Base-by-base conservation (phyloP, 1,140 invertebrate genomes). In the Aphelenchoides avenae region DNA sequence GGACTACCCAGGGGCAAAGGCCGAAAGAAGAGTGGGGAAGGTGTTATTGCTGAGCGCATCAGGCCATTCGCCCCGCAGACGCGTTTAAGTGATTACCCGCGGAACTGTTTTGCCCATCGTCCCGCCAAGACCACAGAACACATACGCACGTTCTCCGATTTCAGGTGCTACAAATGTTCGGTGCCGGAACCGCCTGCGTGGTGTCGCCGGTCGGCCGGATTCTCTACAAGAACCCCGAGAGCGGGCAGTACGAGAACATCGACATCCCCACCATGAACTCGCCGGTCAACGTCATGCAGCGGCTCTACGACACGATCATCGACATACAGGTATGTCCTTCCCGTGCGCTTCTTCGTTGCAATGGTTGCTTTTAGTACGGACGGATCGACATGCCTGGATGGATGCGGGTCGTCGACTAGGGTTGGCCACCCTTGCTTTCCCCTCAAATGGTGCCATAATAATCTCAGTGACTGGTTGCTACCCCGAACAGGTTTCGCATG, bases 201-300 rank as follows among this genome's bases (percentile, higher is more conserved):
- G 68, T 77, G 22, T 76, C 70, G 18, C 73, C 73, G 18, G 75
- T 75, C 4, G 75, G 71, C 2, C 42, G 65, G 31, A 77, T 75
- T 48, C 37, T 75, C 24, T 73, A 76, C 55, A 53, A 61, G 29
- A 72, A 72, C 52, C 40, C 30, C 20, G 31, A 42, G 9, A 69
- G 57, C 5, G 57, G 55, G 13, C 44, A 53, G 24, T 61, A 73
- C 42, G 71, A 77, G 30, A 61, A 74, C 26, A 43, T 71, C 18
- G 27, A 52, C 4, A 77, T 75, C 41, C 73, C 73, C 15, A 75
- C 74, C 13, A 75, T 77, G 74, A 50, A 37, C 24, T 55, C 54
- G 34, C 54, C 58, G 7, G 39, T 39, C n/a, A 72, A 71, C 31
- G 33, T 75, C 6, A 77, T 75, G 73, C 75, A 77, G 50, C 36